Conservation (phyloP, 2,113 vertebrate species). For the Cairina moschata region DNA sequence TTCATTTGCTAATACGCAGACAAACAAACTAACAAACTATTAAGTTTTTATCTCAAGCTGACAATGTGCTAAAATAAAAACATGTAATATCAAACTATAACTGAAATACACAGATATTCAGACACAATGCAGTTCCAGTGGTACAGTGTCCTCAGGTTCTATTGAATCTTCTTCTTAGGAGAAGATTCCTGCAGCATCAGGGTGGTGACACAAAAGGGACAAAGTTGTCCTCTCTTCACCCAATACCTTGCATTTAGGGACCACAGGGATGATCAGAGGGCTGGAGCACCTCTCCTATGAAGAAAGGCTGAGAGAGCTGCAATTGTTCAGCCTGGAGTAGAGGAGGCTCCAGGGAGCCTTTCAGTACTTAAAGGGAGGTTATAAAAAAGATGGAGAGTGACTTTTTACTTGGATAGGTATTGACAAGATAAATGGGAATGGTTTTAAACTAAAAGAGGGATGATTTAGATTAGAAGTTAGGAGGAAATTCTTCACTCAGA, state of each 20-base stretch:
- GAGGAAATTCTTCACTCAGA: neutral
- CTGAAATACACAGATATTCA: neutral
- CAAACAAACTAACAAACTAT: neutral
- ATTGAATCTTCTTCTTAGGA: neutral
- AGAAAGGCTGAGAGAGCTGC: neutral
- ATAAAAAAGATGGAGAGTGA: neutral
- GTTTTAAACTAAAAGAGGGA: neutral
- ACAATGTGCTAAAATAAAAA: neutral
- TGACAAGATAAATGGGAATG: neutral
- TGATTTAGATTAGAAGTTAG: neutral
- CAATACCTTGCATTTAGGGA: neutral
- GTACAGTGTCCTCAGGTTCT: neutral
- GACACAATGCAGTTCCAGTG: neutral
- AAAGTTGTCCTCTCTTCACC: neutral
- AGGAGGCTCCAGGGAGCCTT: neutral
- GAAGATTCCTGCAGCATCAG: neutral
- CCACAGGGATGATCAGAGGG: neutral
- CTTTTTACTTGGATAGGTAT: neutral
- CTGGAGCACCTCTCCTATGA: neutral
- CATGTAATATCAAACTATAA: neutral
- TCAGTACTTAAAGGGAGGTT: neutral
- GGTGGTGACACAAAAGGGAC: neutral
- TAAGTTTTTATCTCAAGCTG: neutral
- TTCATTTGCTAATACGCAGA: neutral
- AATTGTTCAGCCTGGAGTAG: neutral